Conservation (phyloP, 2,113 vertebrate species). For the Thunnus thynnus region DNA sequence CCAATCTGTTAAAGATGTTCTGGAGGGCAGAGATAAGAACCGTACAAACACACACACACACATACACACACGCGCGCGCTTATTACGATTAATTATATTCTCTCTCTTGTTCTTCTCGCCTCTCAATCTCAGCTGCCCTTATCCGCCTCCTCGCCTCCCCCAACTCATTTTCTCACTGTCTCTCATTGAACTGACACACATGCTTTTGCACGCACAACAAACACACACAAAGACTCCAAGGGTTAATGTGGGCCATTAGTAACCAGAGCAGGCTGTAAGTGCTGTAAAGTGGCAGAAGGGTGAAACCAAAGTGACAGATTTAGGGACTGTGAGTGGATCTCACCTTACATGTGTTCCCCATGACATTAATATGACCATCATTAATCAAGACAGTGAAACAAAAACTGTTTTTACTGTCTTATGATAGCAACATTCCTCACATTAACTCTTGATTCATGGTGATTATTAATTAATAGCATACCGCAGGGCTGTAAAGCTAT, state of each 20-base stretch:
- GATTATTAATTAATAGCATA: conserved; percentile 25
- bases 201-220: conserved; percentile 12
- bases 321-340: conserved; percentile 43
- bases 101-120: conserved; percentile 36
- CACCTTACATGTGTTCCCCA: conserved; percentile 59
- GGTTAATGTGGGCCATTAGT: conserved; percentile 73
- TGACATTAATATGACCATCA: conserved; percentile 61
- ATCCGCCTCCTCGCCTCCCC: conserved; percentile 22
- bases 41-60: neutral
- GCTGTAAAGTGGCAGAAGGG: conserved; percentile 52
- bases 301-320: conserved; percentile 41
- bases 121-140: conserved; percentile 44
- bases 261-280: conserved; percentile 72
- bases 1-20: conserved; percentile 47
- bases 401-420: conserved; percentile 49
- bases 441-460: conserved; percentile 15
- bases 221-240: conserved; percentile 9
- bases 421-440: conserved; percentile 22
- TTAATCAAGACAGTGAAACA: conserved; percentile 61
- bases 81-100: conserved; percentile 45
- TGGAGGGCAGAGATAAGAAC: conserved; percentile 65
- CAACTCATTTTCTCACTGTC: conserved; percentile 46
- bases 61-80: neutral
- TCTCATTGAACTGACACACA: conserved; percentile 24
- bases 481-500: neutral